Evolutionary conservation across 2,113 vertebrate genomes (phyloP), one percentile per base, ranked within the genome.

Genomic region (Okapia johnstoni): DNA sequence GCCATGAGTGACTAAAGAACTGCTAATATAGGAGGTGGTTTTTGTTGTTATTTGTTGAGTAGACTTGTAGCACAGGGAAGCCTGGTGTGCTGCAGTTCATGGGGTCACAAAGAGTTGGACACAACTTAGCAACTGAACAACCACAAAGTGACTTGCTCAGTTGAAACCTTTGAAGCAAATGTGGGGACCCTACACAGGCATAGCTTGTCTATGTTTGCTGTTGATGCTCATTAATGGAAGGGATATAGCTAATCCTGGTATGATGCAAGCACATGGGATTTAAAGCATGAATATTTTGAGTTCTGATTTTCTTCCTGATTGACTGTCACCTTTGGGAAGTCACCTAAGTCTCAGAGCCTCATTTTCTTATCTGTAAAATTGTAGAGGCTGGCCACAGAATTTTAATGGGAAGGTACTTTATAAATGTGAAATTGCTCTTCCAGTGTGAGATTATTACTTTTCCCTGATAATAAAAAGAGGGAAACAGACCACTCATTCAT

Each of bases 311-410:
- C 70, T 97, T 94, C 63, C 60, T 95, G 77, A 88, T 88, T 58
- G 83, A 83, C 57, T 58, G 19, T 57, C 79, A 90, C 57, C 46
- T 91, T 89, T 50, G 79, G 70, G 79, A 91, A 93, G 81, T 73
- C 70, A 89, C 61, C 58, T 85, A 83, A 90, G 88, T 80, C 54
- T 94, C 50, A 94, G 57, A 86, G 21, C 46, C 43, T 94, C 48
- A 83, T 83, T 93, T 95, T 93, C 48, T 93, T 70, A 16, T 81
- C n/a, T 85, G 48, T 30, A 92, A 90, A 97, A 85, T 54, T 85
- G 46, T 28, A 95, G 33, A 61, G 70, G 57, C 19, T 36, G 50
- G 40, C 48, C 70, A 92, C 17, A 88, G 63, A 80, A 84, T 94
- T 95, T 94, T 96, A 28, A 95, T 54, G 40, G 46, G 43, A 94